These are phyloP conservation scores for Itoplectis maculator DNA, from an alignment of 2,888 invertebrate genomes.

Conservation along the genomic window DNA sequence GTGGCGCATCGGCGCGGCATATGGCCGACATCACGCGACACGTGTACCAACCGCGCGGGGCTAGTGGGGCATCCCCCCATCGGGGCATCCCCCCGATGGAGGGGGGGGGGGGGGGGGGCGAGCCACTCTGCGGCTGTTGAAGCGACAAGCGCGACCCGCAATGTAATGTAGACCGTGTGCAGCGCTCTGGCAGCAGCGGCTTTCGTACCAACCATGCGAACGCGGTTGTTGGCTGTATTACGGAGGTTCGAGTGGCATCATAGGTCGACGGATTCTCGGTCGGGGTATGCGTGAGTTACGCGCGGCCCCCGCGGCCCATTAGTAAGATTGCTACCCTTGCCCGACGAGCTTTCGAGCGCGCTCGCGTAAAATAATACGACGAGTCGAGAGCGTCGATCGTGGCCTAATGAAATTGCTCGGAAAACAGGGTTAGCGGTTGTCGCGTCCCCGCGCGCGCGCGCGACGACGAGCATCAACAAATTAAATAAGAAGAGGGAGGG, in stretches of 20 bases:
- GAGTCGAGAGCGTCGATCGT: conserved; percentile 71
- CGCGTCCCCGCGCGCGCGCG: neutral
- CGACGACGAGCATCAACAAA: conserved; percentile 61
- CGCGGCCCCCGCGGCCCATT: conserved; percentile 75
- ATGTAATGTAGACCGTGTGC: conserved; percentile 47
- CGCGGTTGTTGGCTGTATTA: conserved; percentile 41
- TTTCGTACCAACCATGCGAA: conserved; percentile 9
- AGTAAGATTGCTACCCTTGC: conserved; percentile 79
- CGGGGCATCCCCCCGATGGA: too few relatives aligned
- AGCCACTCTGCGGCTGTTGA: conserved; percentile 46
- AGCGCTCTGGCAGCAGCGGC: neutral
- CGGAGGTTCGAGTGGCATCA: conserved; percentile 64
- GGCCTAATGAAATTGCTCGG: conserved; percentile 80
- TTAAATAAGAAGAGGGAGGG: conserved; percentile 54
- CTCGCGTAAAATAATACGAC: conserved; percentile 76
- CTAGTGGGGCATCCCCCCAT: too few relatives aligned
- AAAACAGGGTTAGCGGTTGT: conserved; percentile 71
- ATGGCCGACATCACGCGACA: conserved; percentile 52
- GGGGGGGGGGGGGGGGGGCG: too few relatives aligned
- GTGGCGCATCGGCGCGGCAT: conserved; percentile 30
- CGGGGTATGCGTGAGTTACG: conserved; percentile 67
- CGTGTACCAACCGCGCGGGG: conserved; percentile 43
- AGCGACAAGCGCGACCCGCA: conserved; percentile 49
- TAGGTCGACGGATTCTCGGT: conserved; percentile 59
- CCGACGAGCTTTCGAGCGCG: conserved; percentile 65